Evolutionary conservation across 2,797 vertebrate species (phyloP).

Genomic region (Platyrinchus mystaceus): DNA sequence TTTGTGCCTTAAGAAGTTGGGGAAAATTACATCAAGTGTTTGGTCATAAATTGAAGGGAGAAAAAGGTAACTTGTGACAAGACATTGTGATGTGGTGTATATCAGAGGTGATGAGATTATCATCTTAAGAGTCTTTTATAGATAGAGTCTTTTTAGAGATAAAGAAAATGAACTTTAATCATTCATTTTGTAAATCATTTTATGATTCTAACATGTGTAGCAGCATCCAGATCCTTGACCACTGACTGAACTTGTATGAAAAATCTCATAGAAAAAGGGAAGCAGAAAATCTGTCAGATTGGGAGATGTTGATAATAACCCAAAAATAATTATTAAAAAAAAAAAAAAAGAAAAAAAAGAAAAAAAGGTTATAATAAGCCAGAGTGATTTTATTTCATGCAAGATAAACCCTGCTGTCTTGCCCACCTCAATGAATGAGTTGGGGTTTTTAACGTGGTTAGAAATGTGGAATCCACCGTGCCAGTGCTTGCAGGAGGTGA

Average conservation of each 20-base stretch:
- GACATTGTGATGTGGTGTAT: accelerated
- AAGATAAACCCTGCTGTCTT: neutral
- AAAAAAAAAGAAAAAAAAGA: too few species aligned
- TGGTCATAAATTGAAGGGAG: neutral
- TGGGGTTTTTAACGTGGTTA: neutral
- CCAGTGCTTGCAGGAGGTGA: neutral
- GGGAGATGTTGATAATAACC: neutral
- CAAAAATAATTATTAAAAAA: neutral
- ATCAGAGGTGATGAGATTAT: neutral
- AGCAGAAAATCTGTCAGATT: neutral
- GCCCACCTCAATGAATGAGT: neutral
- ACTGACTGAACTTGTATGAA: neutral
- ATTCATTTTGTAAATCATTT: neutral
- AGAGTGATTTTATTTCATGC: neutral
- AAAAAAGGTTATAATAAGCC: neutral
- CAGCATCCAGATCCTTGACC: neutral
- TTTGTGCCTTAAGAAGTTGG: neutral
- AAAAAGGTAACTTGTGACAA: neutral
- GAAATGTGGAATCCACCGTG: neutral
- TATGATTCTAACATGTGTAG: neutral
- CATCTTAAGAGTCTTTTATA: neutral
- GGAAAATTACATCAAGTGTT: neutral
- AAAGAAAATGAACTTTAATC: neutral
- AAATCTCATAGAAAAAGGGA: neutral
- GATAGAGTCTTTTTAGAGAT: too few species aligned